These are phyloP conservation scores for Toxotes jaculatrix DNA, from an alignment of 2,113 vertebrate species.

Conservation along the genomic window DNA sequence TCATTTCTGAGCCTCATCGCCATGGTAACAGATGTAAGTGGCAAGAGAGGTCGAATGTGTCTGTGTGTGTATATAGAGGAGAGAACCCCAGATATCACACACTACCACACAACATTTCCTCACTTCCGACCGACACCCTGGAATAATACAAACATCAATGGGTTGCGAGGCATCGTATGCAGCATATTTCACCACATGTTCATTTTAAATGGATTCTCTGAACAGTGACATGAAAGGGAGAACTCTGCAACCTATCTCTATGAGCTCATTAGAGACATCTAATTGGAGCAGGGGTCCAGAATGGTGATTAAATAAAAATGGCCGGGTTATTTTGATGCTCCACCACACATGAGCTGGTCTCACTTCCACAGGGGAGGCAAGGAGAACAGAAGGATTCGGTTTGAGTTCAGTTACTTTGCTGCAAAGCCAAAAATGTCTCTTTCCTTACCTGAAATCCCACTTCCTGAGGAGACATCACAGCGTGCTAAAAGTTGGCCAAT, in stretches of 20 bases:
- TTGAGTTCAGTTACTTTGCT: conserved; percentile 38
- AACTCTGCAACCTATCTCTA: conserved; percentile 25
- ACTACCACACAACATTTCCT: conserved; percentile 8
- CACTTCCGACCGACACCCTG: conserved; percentile 25
- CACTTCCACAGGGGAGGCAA: conserved; percentile 17
- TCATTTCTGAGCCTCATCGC: conserved; percentile 51
- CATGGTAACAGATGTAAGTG: conserved; percentile 71
- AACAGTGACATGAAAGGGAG: conserved; percentile 55
- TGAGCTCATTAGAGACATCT: conserved; percentile 61
- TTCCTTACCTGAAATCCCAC: conserved; percentile 27
- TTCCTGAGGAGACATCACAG: conserved; percentile 45
- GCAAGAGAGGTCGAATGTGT: conserved; percentile 26
- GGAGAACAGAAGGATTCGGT: conserved; percentile 16
- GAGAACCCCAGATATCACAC: conserved; percentile 22
- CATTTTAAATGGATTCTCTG: conserved; percentile 45
- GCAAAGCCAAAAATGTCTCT: conserved; percentile 35
- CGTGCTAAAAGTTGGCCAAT: conserved; percentile 43
- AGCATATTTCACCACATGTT: conserved; percentile 20
- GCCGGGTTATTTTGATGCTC: conserved; percentile 68
- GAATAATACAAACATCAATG: conserved; percentile 49
- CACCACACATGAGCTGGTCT: conserved; percentile 55
- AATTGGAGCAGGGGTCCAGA: conserved; percentile 67
- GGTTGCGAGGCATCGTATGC: neutral
- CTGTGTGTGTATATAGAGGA: conserved; percentile 5
- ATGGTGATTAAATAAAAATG: conserved; percentile 61